These are phyloP conservation scores for Chaenogobius annularis DNA, from an alignment of 2,113 vertebrate species.

Conservation along the genomic window DNA sequence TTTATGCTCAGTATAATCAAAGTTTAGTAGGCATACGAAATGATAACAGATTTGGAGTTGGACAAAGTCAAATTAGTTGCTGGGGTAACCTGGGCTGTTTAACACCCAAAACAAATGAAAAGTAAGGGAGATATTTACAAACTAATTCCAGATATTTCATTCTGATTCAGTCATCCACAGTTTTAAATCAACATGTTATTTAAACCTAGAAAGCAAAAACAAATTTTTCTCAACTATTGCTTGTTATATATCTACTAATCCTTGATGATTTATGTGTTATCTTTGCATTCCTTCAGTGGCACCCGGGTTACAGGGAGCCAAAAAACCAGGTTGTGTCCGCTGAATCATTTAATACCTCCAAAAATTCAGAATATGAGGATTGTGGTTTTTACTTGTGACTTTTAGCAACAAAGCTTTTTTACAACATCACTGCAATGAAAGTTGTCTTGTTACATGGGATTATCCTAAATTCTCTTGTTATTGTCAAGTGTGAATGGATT, in stretches of 20 bases:
- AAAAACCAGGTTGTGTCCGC: not conserved
- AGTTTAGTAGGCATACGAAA: not conserved
- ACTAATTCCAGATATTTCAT: not conserved
- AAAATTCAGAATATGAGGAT: not conserved
- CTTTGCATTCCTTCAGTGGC: slow-evolving; percentile 7
- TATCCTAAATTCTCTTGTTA: not conserved
- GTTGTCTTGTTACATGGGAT: not conserved
- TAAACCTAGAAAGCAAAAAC: not conserved
- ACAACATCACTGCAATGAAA: not conserved
- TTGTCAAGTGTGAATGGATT: not conserved
- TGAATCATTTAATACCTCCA: not conserved
- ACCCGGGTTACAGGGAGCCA: not conserved
- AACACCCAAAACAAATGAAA: not conserved
- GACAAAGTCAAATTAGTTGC: too few species aligned
- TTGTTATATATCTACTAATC: not conserved
- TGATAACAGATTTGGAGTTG: not conserved
- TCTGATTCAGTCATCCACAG: not conserved
- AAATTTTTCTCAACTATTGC: not conserved
- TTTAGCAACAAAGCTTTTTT: not conserved
- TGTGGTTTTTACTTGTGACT: not conserved
- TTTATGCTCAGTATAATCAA: not conserved
- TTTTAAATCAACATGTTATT: not conserved
- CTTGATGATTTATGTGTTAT: not conserved
- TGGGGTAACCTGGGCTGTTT: not conserved
- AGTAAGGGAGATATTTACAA: not conserved